Evolutionary conservation across 2,888 invertebrate species (phyloP).

Genomic region (Caradrina kadenii): DNA sequence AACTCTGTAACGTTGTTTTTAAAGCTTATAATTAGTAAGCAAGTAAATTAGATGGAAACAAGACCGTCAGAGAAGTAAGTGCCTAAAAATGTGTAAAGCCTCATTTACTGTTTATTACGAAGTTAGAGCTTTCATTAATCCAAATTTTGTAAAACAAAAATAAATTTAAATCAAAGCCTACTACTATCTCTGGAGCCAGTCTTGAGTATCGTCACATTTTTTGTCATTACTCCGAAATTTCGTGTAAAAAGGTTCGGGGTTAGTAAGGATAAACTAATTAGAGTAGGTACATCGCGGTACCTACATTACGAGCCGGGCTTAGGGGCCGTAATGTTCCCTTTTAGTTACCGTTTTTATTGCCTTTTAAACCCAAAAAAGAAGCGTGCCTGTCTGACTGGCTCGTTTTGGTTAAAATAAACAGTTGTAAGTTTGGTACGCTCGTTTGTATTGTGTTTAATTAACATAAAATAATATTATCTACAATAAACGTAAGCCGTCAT

Average conservation of each 20-base stretch:
- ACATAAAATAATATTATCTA: not conserved
- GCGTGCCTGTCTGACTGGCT: slow-evolving; percentile 1
- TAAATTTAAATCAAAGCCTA: slow-evolving; percentile 17
- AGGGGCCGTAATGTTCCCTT: slow-evolving; percentile 16
- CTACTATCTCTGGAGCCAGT: slow-evolving; percentile 22
- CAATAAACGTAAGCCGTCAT: not conserved
- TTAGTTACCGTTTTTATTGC: slow-evolving; percentile 54
- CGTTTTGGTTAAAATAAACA: slow-evolving; percentile 21
- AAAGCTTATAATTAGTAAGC: not conserved
- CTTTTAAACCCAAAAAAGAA: slow-evolving; percentile 45
- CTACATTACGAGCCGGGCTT: slow-evolving; percentile 34
- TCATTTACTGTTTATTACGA: slow-evolving; percentile 21
- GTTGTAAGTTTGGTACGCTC: not conserved
- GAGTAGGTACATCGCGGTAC: slow-evolving; percentile 45
- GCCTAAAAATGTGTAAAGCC: slow-evolving; percentile 2
- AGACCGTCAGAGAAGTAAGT: not conserved
- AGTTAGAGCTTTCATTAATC: slow-evolving; percentile 5
- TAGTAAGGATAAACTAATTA: slow-evolving; percentile 60
- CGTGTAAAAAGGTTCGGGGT: slow-evolving; percentile 41
- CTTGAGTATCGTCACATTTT: slow-evolving; percentile 48
- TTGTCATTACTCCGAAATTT: slow-evolving; percentile 45
- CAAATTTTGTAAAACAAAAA: slow-evolving; percentile 7
- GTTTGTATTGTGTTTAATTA: not conserved
- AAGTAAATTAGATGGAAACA: slow-evolving; percentile 4
- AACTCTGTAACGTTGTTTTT: not conserved